Base-by-base conservation (phyloP, 2,888 invertebrate genomes). In the Lottia scabra region DNA sequence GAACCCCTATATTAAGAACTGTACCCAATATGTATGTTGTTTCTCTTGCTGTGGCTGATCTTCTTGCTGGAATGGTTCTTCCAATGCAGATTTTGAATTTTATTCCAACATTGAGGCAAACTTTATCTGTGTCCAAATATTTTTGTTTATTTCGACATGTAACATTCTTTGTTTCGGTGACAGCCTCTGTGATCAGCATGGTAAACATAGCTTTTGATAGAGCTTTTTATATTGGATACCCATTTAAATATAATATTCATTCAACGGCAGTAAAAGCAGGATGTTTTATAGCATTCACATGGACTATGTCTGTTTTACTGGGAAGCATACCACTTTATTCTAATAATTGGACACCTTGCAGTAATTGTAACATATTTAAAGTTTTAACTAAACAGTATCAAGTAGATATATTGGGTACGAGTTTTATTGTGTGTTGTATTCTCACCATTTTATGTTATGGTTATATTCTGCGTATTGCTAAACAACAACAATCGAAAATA, bases 281-380 rank as follows among this genome's bases (percentile, higher is more conserved):
- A 16, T 16, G 56, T 4, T n/a, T 67, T 56, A 75, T 77, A 12
- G 4, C 63, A 0, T 15, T 71, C 15, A 45, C 67, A 8, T 77
- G 77, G 77, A 15, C 65, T 0, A 5, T 70, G 6, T 67, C 71
- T 43, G 19, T 56, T 19, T 19, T 73, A 1, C 48, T 70, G 26
- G 75, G 75, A 12, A 68, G 68, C 0, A 65, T 75, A 23, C 75
- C 75, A 27, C 15, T 71, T 1, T 73, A 71, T 43, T 70, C 65
- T 8, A 73, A 71, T 19, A 43, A 70, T 38, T 75, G 63, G 63
- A 16, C 63, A 13, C 43, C 8, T 12, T 43, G 4, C 12, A 43
- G 62, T 43, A 64, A 63, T 3, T 75, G 75, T 64, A 30, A 64
- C 13, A 64, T 73, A 10, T 73, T 73, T 12, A 68, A 62, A 26